phyloP scores from a whole-genome alignment of 1,140 invertebrate genomes.

The Venturia canescens region DNA sequence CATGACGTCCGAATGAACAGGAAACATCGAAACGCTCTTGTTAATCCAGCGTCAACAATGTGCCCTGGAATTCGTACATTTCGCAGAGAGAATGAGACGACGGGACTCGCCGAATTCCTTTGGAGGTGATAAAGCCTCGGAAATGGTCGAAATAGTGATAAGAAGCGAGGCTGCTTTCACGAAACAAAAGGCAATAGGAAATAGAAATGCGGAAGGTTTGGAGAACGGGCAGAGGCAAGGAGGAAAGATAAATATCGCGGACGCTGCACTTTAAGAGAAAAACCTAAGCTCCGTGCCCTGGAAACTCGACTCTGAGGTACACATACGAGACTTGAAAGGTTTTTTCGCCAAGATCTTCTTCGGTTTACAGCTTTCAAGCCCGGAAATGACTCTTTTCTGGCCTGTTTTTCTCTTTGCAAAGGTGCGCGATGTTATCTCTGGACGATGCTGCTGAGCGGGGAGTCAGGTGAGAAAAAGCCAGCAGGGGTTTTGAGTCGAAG shows the following conservation, averaged over 20 bases:
- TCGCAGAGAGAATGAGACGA: not conserved
- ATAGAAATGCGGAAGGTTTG: not conserved
- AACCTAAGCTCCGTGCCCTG: not conserved
- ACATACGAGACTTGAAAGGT: conserved; percentile 31
- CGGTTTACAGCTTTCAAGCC: conserved; percentile 25
- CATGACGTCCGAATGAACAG: conserved; percentile 38
- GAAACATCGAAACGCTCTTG: not conserved
- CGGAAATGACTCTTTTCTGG: conserved; percentile 37
- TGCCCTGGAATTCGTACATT: not conserved
- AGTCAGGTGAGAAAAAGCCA: not conserved
- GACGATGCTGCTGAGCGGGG: not conserved
- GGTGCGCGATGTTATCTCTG: conserved; percentile 12
- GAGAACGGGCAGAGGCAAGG: not conserved
- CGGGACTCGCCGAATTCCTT: not conserved
- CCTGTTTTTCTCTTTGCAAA: not conserved
- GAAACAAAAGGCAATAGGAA: conserved; percentile 22
- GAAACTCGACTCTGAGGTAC: not conserved
- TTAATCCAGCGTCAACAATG: conserved; percentile 1
- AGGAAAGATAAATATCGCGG: conserved; percentile 2
- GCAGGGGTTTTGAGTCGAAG: not conserved
- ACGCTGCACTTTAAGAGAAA: not conserved
- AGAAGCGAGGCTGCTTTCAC: not conserved
- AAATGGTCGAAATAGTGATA: not conserved
- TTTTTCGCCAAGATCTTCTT: conserved; percentile 27
- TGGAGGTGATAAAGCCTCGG: not conserved